Conservation (phyloP, 2,797 vertebrate genomes). For the Monodelphis domestica region DNA sequence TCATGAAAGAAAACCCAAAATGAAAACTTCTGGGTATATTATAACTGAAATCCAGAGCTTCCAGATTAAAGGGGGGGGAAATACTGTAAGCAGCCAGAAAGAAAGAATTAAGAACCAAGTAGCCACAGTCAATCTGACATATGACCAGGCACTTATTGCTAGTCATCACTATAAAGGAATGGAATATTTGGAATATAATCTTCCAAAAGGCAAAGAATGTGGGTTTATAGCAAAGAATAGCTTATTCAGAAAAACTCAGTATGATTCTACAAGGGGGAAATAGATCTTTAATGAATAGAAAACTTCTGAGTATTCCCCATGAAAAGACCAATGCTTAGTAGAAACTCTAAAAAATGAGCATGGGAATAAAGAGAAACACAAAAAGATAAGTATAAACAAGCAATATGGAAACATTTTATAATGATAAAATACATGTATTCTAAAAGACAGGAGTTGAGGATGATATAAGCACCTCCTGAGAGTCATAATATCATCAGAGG, state of each 20-base stretch:
- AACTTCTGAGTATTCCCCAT: not conserved
- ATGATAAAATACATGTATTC: not conserved
- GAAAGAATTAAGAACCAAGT: too few species aligned
- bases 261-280: not conserved
- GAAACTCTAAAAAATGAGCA: not conserved
- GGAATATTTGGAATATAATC: not conserved
- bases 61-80: not conserved
- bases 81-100: not conserved
- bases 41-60: not conserved
- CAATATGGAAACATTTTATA: not conserved
- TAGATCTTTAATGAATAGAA: not conserved
- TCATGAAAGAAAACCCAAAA: not conserved
- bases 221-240: not conserved
- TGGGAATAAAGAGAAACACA: not conserved
- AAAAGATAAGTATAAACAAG: not conserved
- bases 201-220: not conserved
- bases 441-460: not conserved
- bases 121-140: not conserved
- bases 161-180: not conserved
- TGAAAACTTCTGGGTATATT: not conserved
- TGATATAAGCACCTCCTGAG: not conserved
- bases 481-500: not conserved
- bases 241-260: too few species aligned
- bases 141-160: not conserved
- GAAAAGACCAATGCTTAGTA: not conserved